These are phyloP conservation scores for Astyanax mexicanus DNA, from an alignment of 2,797 vertebrate species.

Conservation along the genomic window DNA sequence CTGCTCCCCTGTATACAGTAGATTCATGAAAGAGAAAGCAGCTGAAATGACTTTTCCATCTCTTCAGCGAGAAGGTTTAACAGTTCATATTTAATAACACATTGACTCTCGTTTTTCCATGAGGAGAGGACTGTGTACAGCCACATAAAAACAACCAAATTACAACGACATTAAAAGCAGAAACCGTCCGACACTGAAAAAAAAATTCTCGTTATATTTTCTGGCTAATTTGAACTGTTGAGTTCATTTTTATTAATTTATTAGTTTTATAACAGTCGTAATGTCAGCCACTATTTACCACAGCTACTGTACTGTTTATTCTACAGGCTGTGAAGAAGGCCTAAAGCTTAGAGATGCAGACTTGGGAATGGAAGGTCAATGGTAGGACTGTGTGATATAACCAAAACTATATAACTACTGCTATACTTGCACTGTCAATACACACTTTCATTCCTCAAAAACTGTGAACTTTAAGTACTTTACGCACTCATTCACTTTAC, in stretches of 20 bases:
- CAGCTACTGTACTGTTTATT: too few relatives aligned
- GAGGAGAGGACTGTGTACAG: conserved; percentile 34
- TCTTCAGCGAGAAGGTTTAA: conserved; percentile 71
- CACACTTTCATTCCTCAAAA: too few relatives aligned
- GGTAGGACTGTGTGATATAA: too few relatives aligned
- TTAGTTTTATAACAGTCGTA: conserved; percentile 30
- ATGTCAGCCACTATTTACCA: conserved; percentile 53
- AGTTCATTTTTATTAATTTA: conserved; percentile 39
- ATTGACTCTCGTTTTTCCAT: conserved; percentile 52
- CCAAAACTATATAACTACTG: too few relatives aligned
- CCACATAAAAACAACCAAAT: conserved; percentile 47
- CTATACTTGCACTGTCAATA: too few relatives aligned
- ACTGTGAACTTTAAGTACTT: too few relatives aligned
- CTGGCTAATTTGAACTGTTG: conserved; percentile 27
- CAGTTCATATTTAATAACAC: conserved; percentile 67
- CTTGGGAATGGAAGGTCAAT: too few relatives aligned
- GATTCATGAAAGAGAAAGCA: background rate
- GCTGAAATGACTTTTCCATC: conserved; percentile 69
- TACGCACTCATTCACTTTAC: too few relatives aligned
- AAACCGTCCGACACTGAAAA: conserved; percentile 46
- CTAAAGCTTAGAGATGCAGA: too few relatives aligned
- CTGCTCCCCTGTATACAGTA: conserved; percentile 51
- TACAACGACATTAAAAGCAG: conserved; percentile 38
- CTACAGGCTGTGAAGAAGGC: too few relatives aligned
- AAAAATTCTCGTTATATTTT: conserved; percentile 50